Conservation (phyloP, 2,113 vertebrate species). For the Urocolius indicus region DNA sequence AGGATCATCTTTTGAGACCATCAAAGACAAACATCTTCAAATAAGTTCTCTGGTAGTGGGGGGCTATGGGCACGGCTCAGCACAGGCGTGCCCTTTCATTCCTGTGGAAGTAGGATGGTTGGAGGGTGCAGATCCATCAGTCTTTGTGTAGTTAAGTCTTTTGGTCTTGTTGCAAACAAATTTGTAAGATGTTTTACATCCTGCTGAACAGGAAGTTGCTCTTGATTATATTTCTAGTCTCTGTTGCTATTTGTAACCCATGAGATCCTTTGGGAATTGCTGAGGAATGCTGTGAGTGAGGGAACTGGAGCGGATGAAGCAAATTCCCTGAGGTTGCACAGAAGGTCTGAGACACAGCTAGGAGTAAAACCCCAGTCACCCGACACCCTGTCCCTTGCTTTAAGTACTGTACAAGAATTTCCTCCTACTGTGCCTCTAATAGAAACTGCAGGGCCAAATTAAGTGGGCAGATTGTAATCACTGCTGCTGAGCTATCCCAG, state of each 20-base stretch:
- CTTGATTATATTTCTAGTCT: not conserved
- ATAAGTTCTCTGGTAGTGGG: fast-evolving
- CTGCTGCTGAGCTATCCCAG: slow-evolving; percentile 12
- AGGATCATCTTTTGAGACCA: not conserved
- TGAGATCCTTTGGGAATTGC: not conserved
- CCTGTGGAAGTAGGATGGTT: not conserved
- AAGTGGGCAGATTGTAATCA: slow-evolving; percentile 18
- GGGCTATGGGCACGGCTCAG: not conserved
- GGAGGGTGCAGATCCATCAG: fast-evolving
- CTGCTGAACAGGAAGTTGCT: not conserved
- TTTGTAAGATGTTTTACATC: not conserved
- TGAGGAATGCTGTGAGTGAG: not conserved
- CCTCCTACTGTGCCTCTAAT: slow-evolving; percentile 32
- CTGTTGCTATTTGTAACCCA: not conserved
- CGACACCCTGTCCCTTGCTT: not conserved
- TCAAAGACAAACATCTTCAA: not conserved
- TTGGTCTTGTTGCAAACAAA: not conserved
- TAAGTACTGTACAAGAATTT: slow-evolving; percentile 20
- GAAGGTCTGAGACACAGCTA: slow-evolving; percentile 11
- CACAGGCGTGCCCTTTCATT: not conserved
- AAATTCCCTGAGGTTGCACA: not conserved
- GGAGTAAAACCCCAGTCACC: not conserved
- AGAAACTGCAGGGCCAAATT: not conserved
- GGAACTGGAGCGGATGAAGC: not conserved
- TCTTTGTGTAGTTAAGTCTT: not conserved